Evolutionary conservation across 1,140 invertebrate genomes (phyloP), one percentile per base, ranked within the genome.

Genomic region (Zaprionus vittiger): DNA sequence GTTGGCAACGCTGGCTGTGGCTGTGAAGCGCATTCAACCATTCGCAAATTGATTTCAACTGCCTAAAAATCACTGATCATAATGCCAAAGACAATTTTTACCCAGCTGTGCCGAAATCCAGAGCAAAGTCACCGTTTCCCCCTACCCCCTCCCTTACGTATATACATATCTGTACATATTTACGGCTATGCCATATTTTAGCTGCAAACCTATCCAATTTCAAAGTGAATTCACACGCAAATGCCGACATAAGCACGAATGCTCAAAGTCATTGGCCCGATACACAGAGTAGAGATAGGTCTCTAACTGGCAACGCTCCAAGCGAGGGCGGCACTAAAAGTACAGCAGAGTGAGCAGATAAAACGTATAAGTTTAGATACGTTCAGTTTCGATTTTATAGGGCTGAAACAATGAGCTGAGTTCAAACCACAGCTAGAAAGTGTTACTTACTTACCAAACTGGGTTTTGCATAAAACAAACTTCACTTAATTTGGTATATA

Each of bases 151-250:
- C 2, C 20, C 2, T 31, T 31, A 34, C 9, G 9, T 34, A 11
- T 15, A 41, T n/a, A 41, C 31, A 34, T 34, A 34, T 34, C 9
- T 31, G 31, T 34, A 34, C 15, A 41, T n/a, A 41, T n/a, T 49
- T 12, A 22, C 47, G 47, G 47, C 47, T 24, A 22, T 52, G 11
- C 47, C 47, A 52, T 52, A 52, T 22, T 24, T 52, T 52, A 65
- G 34, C 63, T 41, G 34, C 14, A 55, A 71, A 64, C 28, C 49
- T 85, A 90, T 89, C 76, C 71, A 75, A 89, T 89, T 85, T 89
- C 85, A 89, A 89, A 89, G 85, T 31, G 54, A 68, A 67, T 89
- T 91, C 86, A 85, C 85, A 89, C 86, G 85, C 81, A 81, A 89
- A 90, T 55, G 85, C 85, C 85, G 85, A 65, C 75, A 26, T 7